Evolutionary conservation across 2,888 invertebrate species (phyloP).

Genomic region (Ectobius pallidus): DNA sequence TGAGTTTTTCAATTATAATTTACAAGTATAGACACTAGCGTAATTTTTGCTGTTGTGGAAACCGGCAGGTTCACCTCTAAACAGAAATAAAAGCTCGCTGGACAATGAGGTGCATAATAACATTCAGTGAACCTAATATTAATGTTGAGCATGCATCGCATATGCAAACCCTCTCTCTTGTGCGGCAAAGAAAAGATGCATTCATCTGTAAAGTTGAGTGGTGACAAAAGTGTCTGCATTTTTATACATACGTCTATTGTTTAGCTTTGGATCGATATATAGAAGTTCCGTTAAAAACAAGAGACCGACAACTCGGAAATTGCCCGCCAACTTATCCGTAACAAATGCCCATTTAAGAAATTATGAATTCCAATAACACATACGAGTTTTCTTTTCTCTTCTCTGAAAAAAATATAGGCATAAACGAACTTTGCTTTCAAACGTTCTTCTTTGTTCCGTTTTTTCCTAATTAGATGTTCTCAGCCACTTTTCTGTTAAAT

Average conservation of each 20-base stretch:
- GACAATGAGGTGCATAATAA: constrained; percentile 9
- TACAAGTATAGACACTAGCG: too few relatives aligned
- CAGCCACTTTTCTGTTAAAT: too few relatives aligned
- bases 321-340: background rate
- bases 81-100: background rate
- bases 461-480: too few relatives aligned
- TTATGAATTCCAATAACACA: constrained; percentile 15
- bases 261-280: constrained; percentile 3
- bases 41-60: too few relatives aligned
- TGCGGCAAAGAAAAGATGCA: constrained; percentile 18
- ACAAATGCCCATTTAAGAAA: background rate
- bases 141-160: background rate
- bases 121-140: background rate
- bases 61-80: constrained; percentile 8
- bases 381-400: background rate
- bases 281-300: constrained; percentile 18
- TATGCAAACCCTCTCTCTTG: background rate
- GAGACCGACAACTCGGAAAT: constrained; percentile 21
- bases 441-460: too few relatives aligned
- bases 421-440: too few relatives aligned
- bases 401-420: too few relatives aligned
- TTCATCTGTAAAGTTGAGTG: constrained; percentile 26
- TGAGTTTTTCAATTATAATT: too few relatives aligned
- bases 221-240: constrained; percentile 30
- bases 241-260: constrained; percentile 11